Conservation (phyloP, 2,797 vertebrate species). For the Harpagifer antarcticus region DNA sequence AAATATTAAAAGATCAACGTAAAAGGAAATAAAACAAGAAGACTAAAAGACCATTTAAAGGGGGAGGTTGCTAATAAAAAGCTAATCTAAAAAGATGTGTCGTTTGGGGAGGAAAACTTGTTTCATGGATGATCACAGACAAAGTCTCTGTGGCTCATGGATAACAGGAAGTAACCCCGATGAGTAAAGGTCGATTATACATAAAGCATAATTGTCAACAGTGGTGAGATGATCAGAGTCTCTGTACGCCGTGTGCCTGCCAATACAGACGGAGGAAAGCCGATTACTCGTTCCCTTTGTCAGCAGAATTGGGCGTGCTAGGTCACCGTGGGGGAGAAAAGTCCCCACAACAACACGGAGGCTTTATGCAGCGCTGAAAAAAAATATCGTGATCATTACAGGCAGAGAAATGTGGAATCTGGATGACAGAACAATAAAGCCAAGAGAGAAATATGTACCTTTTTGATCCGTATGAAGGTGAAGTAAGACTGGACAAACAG, state of each 20-base stretch:
- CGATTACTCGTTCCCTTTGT: conserved; percentile 68
- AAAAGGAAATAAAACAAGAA: too few species aligned
- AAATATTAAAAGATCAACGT: too few species aligned
- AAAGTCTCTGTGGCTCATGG: neutral
- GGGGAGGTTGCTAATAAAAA: too few species aligned
- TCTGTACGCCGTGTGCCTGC: conserved; percentile 28
- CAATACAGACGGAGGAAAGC: conserved; percentile 63
- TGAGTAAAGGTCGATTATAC: conserved; percentile 1
- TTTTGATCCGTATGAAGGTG: neutral
- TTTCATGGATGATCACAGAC: neutral
- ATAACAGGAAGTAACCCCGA: neutral
- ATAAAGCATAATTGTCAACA: conserved; percentile 11
- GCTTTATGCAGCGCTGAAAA: neutral
- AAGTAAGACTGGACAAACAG: neutral
- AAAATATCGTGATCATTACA: neutral
- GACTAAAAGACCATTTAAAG: too few species aligned
- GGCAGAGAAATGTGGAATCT: neutral
- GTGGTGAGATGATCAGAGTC: conserved; percentile 7
- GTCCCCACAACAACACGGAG: conserved; percentile 38
- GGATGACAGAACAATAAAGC: neutral
- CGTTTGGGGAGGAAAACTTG: neutral
- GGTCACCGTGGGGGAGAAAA: conserved; percentile 43
- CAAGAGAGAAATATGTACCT: neutral
- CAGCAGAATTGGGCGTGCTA: conserved; percentile 57
- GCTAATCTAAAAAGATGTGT: too few species aligned